Conservation (phyloP, 2,113 vertebrate genomes). For the Prinia subflava region DNA sequence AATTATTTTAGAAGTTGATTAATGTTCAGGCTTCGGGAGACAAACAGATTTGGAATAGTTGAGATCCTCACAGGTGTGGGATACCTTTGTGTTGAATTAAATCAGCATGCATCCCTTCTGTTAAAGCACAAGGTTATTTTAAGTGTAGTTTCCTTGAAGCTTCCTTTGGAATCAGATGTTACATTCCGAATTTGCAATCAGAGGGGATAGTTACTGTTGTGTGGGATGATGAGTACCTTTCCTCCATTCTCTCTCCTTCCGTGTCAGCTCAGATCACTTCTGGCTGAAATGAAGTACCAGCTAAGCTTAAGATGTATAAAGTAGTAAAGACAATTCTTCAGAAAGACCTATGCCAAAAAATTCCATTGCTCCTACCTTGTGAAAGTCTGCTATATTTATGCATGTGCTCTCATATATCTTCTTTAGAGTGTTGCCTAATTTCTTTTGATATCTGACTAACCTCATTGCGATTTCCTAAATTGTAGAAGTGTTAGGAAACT, state of each 20-base stretch:
- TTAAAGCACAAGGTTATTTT: neutral
- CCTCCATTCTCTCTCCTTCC: neutral
- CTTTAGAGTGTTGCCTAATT: neutral
- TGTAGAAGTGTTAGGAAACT: neutral
- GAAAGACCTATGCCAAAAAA: neutral
- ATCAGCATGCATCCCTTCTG: neutral
- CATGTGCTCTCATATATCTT: neutral
- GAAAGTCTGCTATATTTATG: neutral
- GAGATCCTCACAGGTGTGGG: neutral
- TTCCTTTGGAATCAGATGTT: neutral
- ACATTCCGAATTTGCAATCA: neutral
- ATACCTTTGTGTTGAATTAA: neutral
- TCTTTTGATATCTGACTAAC: constrained; percentile 48
- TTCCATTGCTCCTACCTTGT: neutral
- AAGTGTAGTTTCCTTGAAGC: neutral
- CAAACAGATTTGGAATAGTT: neutral
- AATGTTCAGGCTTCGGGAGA: neutral
- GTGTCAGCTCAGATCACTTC: constrained; percentile 9
- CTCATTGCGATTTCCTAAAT: neutral
- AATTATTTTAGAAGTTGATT: neutral
- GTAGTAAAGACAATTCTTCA: neutral
- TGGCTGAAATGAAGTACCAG: neutral
- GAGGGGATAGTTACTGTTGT: neutral
- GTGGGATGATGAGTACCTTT: neutral
- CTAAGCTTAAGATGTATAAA: constrained; percentile 4